Evolutionary conservation across 2,113 vertebrate genomes (phyloP).

Genomic region (Archocentrus centrarchus): DNA sequence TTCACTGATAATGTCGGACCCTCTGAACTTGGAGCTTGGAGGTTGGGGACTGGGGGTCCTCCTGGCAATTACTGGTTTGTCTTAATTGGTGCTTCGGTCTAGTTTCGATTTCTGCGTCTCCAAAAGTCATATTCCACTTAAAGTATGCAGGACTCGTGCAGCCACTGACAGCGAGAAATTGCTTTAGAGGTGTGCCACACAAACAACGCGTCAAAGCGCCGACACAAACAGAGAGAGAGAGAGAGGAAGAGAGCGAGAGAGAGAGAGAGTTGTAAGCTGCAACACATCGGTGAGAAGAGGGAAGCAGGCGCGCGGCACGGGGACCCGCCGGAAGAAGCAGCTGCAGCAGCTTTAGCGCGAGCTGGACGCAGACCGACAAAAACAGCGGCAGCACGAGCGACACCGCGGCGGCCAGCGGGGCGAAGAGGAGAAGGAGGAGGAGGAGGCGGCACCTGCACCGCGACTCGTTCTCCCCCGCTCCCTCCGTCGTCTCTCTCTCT

Average conservation of each 20-base stretch:
- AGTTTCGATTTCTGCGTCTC: neutral
- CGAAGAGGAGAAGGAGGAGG: constrained; percentile 57
- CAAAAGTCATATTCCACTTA: neutral
- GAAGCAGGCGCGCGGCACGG: constrained; percentile 61
- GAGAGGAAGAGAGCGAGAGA: neutral
- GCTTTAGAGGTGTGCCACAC: constrained; percentile 1
- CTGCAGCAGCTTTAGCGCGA: constrained; percentile 53
- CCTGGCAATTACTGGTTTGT: neutral
- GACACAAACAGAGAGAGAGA: neutral
- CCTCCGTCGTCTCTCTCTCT: constrained; percentile 38
- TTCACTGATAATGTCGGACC: neutral
- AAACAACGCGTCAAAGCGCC: neutral
- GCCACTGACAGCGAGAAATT: neutral
- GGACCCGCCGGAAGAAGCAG: constrained; percentile 72
- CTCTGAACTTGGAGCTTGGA: neutral
- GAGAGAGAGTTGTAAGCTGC: constrained; percentile 32
- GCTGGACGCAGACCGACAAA: constrained; percentile 43
- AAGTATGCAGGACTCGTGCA: constrained; percentile 8
- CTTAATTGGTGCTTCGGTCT: neutral
- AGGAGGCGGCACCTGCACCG: constrained; percentile 62
- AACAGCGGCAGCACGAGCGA: constrained; percentile 59
- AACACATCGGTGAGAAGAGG: constrained; percentile 46
- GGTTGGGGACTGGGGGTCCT: no score
- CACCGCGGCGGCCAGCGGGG: constrained; percentile 62
- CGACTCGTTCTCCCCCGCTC: constrained; percentile 51